Conservation (phyloP, 92 coral and sea anemone species). For the Diadumene lineata region DNA sequence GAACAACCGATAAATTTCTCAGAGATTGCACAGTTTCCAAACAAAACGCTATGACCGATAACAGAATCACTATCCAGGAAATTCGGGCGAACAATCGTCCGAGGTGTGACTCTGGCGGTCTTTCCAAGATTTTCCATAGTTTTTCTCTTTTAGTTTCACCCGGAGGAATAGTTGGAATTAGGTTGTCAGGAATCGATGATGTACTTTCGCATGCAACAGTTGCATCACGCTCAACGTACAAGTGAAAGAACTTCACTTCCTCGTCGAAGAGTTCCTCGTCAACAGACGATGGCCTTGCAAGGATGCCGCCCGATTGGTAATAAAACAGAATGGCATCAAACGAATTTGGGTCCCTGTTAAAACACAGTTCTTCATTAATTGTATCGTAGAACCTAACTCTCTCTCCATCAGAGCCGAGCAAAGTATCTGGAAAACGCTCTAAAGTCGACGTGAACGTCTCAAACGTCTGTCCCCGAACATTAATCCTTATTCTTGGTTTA, state of each 20-base stretch:
- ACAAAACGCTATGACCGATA: conserved; percentile 83
- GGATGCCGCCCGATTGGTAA: conserved; percentile 93
- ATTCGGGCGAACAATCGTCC: conserved; percentile 57
- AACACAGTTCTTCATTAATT: conserved; percentile 43
- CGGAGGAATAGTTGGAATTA: neutral
- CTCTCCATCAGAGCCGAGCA: conserved; percentile 73
- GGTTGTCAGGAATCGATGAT: neutral
- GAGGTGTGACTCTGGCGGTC: conserved; percentile 42
- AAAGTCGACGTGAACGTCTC: conserved; percentile 80
- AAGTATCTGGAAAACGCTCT: conserved; percentile 82
- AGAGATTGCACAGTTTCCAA: conserved; percentile 73
- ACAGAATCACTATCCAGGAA: conserved; percentile 56
- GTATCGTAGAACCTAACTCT: conserved; percentile 74
- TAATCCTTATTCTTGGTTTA: conserved; percentile 57
- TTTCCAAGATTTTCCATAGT: conserved; percentile 71
- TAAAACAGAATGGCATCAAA: conserved; percentile 86
- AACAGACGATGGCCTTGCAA: conserved; percentile 76
- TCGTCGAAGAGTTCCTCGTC: conserved; percentile 70
- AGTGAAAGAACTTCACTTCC: conserved; percentile 74
- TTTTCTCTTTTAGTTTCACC: conserved; percentile 9
- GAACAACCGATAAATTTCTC: conserved; percentile 1
- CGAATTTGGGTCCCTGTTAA: conserved; percentile 72
- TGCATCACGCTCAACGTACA: conserved; percentile 39
- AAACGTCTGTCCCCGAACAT: conserved; percentile 70
- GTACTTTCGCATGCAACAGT: neutral